Percentiles rank a stretch among this genome's conserved stretches.
phyloP scores from a whole-genome alignment of 2,797 vertebrate genomes.

The Emydoidea blandingii region DNA sequence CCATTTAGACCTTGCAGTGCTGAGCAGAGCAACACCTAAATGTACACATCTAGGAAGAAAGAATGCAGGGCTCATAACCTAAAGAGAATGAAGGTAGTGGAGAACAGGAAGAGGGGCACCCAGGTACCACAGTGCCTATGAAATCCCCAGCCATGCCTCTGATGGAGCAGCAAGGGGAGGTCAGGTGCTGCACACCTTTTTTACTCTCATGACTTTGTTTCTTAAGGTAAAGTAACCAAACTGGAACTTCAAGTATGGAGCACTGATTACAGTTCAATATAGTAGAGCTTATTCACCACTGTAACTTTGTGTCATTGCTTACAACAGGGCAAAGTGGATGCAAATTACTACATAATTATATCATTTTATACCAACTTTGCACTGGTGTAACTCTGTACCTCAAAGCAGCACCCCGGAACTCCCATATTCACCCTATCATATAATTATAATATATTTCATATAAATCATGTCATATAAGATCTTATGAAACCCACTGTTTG shows the following conservation, averaged over 20 bases:
- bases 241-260: not conserved
- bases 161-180: not conserved
- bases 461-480: too few relatives aligned
- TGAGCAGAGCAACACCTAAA: too few relatives aligned
- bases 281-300: not conserved
- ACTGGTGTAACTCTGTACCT: not conserved
- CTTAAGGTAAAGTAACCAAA: not conserved
- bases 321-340: not conserved
- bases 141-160: not conserved
- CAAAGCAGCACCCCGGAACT: too few relatives aligned
- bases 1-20: too few relatives aligned
- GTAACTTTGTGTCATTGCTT: not conserved
- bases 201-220: not conserved
- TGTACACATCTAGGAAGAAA: too few relatives aligned
- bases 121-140: not conserved
- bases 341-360: not conserved
- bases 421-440: too few relatives aligned
- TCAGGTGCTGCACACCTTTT: not conserved
- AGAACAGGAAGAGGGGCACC: not conserved
- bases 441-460: too few relatives aligned
- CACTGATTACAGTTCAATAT: fast-evolving
- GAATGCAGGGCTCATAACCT: not conserved
- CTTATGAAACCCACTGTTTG: too few relatives aligned
- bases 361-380: not conserved
- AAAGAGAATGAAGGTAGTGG: not conserved